Evolutionary conservation across 2,888 invertebrate species (phyloP).

Genomic region (Oligia latruncula): DNA sequence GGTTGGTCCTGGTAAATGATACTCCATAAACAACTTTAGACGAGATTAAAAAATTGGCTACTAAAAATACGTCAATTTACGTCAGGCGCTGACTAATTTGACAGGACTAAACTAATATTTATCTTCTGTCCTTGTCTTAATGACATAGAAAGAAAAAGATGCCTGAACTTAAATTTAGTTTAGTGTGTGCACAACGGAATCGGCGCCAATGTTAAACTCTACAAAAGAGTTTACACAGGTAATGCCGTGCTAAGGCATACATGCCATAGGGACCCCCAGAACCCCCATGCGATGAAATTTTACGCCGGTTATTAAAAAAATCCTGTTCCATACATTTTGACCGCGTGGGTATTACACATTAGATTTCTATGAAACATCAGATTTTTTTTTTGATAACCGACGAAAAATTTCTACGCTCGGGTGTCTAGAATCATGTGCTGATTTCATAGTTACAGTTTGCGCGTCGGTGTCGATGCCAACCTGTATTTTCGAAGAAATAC

Average conservation of each 20-base stretch:
- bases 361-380: neutral
- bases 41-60: no score
- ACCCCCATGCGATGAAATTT: neutral
- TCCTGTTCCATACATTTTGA: neutral
- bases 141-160: no score
- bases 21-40: no score
- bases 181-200: no score
- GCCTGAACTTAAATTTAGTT: no score
- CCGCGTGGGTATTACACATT: neutral
- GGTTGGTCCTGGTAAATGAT: no score
- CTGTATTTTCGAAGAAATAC: neutral
- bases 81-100: no score
- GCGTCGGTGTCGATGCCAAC: neutral
- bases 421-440: neutral
- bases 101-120: no score
- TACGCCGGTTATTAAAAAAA: neutral
- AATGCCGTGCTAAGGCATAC: neutral
- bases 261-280: neutral
- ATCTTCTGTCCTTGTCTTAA: no score
- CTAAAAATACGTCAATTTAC: no score
- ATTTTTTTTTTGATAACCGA: neutral
- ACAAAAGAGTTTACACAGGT: no score
- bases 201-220: neutral
- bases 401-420: neutral
- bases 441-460: neutral